Conservation (phyloP, 1,140 invertebrate genomes). For the Anadara kagoshimensis region DNA sequence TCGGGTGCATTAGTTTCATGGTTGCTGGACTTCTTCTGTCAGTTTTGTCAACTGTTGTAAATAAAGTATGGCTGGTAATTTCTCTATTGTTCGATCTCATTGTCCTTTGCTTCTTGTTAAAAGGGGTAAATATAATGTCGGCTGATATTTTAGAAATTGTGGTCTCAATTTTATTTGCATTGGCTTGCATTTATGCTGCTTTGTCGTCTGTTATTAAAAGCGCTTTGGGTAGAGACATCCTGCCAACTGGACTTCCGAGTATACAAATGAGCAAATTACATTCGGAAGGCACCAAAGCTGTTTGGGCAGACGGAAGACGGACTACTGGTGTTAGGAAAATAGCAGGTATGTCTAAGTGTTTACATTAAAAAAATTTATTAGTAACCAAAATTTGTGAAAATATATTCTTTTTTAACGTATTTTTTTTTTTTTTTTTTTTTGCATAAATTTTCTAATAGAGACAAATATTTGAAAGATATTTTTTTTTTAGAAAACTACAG, state of each 20-base stretch:
- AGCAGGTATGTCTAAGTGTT: constrained; percentile 47
- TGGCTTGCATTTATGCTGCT: constrained; percentile 55
- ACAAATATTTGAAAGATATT: no score
- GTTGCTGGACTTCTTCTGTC: constrained; percentile 45
- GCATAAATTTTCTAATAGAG: no score
- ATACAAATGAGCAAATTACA: constrained; percentile 56
- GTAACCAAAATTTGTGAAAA: no score
- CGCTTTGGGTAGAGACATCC: constrained; percentile 46
- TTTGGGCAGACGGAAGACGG: constrained; percentile 52
- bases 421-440: no score
- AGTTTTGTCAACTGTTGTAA: constrained; percentile 50
- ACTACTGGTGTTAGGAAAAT: constrained; percentile 56
- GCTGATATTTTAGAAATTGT: constrained; percentile 48
- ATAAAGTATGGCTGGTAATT: constrained; percentile 50
- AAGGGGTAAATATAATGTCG: constrained; percentile 26
- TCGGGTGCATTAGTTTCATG: constrained; percentile 50
- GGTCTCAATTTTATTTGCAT: constrained; percentile 47
- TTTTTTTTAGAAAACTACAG: no score
- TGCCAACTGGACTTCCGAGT: constrained; percentile 56
- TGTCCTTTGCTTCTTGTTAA: constrained; percentile 47
- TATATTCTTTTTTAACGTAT: no score
- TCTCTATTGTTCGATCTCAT: constrained; percentile 51
- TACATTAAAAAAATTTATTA: background rate
- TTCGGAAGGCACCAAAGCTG: constrained; percentile 42
- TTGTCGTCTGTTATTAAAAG: constrained; percentile 45